These are phyloP conservation scores for Stratiolaelaps scimitus DNA, from an alignment of 1,140 invertebrate species.

Conservation along the genomic window DNA sequence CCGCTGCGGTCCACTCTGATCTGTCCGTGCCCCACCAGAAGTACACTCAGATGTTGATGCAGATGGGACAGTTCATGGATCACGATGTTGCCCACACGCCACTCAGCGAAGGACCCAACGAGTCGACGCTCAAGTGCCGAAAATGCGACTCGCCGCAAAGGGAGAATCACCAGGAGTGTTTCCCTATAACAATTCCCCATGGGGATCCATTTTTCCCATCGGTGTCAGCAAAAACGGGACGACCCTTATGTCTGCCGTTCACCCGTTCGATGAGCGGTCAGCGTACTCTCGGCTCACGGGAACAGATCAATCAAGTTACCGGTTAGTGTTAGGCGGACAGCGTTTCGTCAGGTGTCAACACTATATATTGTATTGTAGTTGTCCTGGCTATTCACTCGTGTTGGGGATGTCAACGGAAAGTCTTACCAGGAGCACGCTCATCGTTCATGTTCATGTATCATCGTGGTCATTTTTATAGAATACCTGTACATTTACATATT, in stretches of 20 bases:
- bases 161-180: conserved; percentile 41
- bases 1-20: conserved; percentile 72
- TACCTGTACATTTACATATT: not conserved
- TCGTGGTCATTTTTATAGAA: too few species aligned
- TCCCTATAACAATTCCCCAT: conserved; percentile 48
- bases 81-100: conserved; percentile 58
- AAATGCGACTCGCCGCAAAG: conserved; percentile 22
- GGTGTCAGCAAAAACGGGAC: conserved; percentile 62
- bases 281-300: conserved; percentile 52
- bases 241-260: conserved; percentile 74
- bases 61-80: conserved; percentile 52
- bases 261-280: conserved; percentile 82
- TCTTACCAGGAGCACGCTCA: too few species aligned
- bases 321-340: too few species aligned
- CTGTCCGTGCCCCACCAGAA: conserved; percentile 65
- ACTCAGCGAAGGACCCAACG: conserved; percentile 30
- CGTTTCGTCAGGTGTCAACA: too few species aligned
- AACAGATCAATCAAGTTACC: conserved; percentile 54
- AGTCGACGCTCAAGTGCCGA: conserved; percentile 13
- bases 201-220: conserved; percentile 48
- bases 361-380: too few species aligned
- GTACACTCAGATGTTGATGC: conserved; percentile 51
- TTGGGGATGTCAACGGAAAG: too few species aligned
- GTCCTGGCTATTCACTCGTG: too few species aligned
- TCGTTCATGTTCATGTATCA: too few species aligned